These are phyloP conservation scores for Magallana angulata DNA, from an alignment of 1,140 invertebrate genomes.

Conservation along the genomic window DNA sequence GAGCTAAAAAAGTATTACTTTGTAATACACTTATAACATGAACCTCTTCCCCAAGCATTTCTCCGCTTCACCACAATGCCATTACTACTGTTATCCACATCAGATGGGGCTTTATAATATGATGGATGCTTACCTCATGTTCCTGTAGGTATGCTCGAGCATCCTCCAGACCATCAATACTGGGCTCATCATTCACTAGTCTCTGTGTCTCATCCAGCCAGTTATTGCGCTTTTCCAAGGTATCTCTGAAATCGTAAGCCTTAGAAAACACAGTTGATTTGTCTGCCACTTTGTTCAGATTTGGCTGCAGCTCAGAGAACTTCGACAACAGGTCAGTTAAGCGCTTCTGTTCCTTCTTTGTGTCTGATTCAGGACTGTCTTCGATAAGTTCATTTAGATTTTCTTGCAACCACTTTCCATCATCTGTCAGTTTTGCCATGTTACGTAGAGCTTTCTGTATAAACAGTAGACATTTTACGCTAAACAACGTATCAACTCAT, in stretches of 20 bases:
- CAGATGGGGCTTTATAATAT: neutral
- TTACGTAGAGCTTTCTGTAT: constrained; percentile 79
- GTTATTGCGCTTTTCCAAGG: constrained; percentile 87
- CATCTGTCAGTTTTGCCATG: constrained; percentile 92
- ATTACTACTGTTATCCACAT: too few species aligned
- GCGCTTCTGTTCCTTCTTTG: constrained; percentile 85
- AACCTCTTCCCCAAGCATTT: too few species aligned
- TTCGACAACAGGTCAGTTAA: constrained; percentile 88
- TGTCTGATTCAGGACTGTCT: constrained; percentile 89
- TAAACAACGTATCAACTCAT: neutral
- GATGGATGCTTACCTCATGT: constrained; percentile 69
- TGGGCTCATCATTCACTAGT: constrained; percentile 84
- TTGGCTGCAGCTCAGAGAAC: constrained; percentile 91
- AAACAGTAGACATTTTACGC: neutral
- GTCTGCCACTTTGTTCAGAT: constrained; percentile 93
- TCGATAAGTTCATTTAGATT: constrained; percentile 91
- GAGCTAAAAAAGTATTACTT: too few species aligned
- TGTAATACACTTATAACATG: too few species aligned
- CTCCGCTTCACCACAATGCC: too few species aligned
- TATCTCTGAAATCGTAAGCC: constrained; percentile 93
- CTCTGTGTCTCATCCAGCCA: constrained; percentile 78
- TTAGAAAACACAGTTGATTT: constrained; percentile 94
- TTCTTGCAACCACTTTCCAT: constrained; percentile 96
- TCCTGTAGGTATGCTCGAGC: constrained; percentile 85
- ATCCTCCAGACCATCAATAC: constrained; percentile 87